Conservation (phyloP, 2,888 invertebrate genomes). For the Brachycybe producta region DNA sequence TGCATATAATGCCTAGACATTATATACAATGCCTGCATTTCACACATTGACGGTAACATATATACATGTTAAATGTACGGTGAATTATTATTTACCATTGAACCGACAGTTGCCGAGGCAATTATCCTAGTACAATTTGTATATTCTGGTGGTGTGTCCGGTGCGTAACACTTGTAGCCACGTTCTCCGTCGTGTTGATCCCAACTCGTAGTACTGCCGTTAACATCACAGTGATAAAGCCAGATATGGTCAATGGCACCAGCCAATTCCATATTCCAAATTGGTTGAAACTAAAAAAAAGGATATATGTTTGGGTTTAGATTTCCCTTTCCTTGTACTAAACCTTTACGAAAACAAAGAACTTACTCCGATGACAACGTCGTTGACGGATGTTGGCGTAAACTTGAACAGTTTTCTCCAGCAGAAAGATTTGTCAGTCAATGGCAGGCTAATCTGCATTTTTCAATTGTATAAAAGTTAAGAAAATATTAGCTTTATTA, state of each 20-base stretch:
- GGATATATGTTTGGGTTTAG: neutral
- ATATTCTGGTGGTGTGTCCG: neutral
- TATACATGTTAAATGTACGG: neutral
- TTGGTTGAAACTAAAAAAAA: neutral
- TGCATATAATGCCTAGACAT: too few relatives aligned
- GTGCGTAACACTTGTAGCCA: neutral
- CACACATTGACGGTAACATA: too few relatives aligned
- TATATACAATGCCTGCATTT: too few relatives aligned
- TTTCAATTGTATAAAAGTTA: too few relatives aligned
- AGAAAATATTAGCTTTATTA: too few relatives aligned
- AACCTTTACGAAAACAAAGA: neutral
- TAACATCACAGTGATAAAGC: neutral
- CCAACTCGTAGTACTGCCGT: neutral
- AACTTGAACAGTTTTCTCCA: constrained; percentile 79
- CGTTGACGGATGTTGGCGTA: constrained; percentile 52
- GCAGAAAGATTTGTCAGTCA: constrained; percentile 54
- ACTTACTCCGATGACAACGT: constrained; percentile 59
- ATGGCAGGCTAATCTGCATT: constrained; percentile 48
- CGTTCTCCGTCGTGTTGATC: neutral
- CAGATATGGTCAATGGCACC: neutral
- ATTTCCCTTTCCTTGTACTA: neutral
- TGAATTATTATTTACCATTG: neutral
- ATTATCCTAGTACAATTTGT: neutral
- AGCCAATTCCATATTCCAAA: neutral
- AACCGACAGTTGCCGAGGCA: neutral